Evolutionary conservation across 2,888 invertebrate species (phyloP).

Genomic region (Acleris holmiana): DNA sequence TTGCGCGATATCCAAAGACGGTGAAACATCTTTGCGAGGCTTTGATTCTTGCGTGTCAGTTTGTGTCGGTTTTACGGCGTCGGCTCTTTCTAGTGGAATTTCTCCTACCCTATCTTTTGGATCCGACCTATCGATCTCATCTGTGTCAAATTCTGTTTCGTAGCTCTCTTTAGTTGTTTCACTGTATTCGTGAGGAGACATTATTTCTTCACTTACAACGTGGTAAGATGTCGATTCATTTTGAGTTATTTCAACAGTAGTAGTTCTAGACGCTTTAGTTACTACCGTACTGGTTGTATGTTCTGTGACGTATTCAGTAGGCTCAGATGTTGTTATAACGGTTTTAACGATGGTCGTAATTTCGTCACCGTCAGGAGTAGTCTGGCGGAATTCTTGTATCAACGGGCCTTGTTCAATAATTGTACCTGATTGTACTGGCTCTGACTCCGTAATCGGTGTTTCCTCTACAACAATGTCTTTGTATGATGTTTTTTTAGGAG

Average conservation of each 20-base stretch:
- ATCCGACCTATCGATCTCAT: conserved; percentile 52
- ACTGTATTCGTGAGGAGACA: conserved; percentile 44
- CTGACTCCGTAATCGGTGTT: background rate
- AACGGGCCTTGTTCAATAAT: conserved; percentile 49
- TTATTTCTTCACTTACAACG: conserved; percentile 55
- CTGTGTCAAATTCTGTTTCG: conserved; percentile 49
- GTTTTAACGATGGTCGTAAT: conserved; percentile 59
- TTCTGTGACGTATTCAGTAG: conserved; percentile 59
- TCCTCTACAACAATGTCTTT: conserved; percentile 6
- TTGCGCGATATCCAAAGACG: conserved; percentile 15
- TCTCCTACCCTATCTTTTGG: conserved; percentile 14
- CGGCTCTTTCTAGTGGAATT: conserved; percentile 18
- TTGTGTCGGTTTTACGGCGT: conserved; percentile 33
- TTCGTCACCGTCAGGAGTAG: conserved; percentile 39
- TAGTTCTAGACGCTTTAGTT: conserved; percentile 63
- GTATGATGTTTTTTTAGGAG: background rate
- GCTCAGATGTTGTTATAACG: conserved; percentile 55
- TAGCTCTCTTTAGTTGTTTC: conserved; percentile 51
- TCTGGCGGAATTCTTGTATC: conserved; percentile 50
- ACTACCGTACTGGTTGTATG: conserved; percentile 61
- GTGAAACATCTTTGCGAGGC: conserved; percentile 1
- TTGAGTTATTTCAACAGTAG: conserved; percentile 65
- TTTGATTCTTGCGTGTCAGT: conserved; percentile 1
- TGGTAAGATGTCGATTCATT: conserved; percentile 65
- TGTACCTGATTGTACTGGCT: background rate